Base-by-base conservation (phyloP, 2,888 invertebrate species). In the Megastigmus dorsalis region DNA sequence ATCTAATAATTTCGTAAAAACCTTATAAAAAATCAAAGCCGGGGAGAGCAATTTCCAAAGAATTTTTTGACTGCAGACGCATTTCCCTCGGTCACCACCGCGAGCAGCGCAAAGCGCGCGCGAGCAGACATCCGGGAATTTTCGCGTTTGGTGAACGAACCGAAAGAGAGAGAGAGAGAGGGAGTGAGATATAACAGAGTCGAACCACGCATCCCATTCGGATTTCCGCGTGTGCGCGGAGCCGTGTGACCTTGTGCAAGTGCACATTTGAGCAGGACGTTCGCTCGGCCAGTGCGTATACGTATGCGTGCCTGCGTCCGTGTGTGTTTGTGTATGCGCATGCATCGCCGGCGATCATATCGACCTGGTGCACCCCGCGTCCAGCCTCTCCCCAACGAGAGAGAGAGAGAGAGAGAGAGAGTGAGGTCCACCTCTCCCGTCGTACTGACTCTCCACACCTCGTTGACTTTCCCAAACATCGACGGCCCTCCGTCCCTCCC, bases 181-280 rank as follows among this genome's bases (percentile, higher is more conserved):
- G n/a, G n/a, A n/a, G n/a, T n/a, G n/a, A n/a, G n/a, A n/a, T n/a
- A n/a, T n/a, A n/a, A n/a, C n/a, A n/a, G n/a, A n/a, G 86, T 72
- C 45, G 30, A 41, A 20, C 43, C 88, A 66, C 89, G 78, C 79
- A 80, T 78, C 77, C 82, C 80, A 79, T 83, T 82, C 84, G 85
- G 84, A 86, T 84, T 83, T 85, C 85, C 84, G 74, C 74, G 84
- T 81, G 82, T 82, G 84, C 83, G 82, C 79, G 82, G 81, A 82
- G 81, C 82, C 84, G 81, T 81, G 80, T 82, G 84, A 86, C 84
- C 84, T 85, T 85, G 66, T 41, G 55, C 60, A 50, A 15, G 45
- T 81, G 80, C 82, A 81, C 79, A 79, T 81, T 80, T 81, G 79
- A 81, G 76, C 81, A 78, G 80, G 80, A 82, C 81, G 80, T 81